phyloP scores from a whole-genome alignment of 2,888 invertebrate species.

The Athrips mouffetella region DNA sequence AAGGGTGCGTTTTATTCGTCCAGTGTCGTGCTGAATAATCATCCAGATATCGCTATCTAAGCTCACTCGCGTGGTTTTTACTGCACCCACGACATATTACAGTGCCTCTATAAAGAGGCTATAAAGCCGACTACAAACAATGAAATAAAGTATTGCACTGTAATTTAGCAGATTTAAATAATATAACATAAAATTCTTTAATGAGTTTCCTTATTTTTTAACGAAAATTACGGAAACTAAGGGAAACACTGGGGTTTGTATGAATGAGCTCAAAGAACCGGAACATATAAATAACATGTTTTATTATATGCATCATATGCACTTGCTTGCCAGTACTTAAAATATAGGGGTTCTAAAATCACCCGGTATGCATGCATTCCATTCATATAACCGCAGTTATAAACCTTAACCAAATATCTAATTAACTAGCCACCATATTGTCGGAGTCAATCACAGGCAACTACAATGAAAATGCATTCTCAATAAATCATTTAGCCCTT shows the following conservation, averaged over 20 bases:
- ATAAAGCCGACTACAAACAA: constrained; percentile 21
- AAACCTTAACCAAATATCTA: constrained; percentile 14
- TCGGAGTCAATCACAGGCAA: constrained; percentile 21
- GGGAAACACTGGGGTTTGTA: too few relatives aligned
- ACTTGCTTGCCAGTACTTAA: too few relatives aligned
- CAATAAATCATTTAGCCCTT: constrained; percentile 53
- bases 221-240: too few relatives aligned
- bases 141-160: constrained; percentile 4
- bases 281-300: too few relatives aligned
- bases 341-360: too few relatives aligned
- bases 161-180: constrained; percentile 4
- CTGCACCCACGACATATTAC: constrained; percentile 26
- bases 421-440: constrained; percentile 18
- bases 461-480: constrained; percentile 28
- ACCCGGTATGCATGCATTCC: too few relatives aligned
- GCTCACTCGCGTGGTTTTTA: constrained; percentile 53
- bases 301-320: too few relatives aligned
- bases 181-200: too few relatives aligned
- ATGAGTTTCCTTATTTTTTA: too few relatives aligned
- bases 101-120: constrained; percentile 1
- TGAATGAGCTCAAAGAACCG: too few relatives aligned
- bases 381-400: not conserved
- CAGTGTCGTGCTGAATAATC: constrained; percentile 58
- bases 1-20: constrained; percentile 50
- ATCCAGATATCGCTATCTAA: constrained; percentile 57